Evolutionary conservation across 1,140 invertebrate species (phyloP).

Genomic region (Apocrypta bakeri): DNA sequence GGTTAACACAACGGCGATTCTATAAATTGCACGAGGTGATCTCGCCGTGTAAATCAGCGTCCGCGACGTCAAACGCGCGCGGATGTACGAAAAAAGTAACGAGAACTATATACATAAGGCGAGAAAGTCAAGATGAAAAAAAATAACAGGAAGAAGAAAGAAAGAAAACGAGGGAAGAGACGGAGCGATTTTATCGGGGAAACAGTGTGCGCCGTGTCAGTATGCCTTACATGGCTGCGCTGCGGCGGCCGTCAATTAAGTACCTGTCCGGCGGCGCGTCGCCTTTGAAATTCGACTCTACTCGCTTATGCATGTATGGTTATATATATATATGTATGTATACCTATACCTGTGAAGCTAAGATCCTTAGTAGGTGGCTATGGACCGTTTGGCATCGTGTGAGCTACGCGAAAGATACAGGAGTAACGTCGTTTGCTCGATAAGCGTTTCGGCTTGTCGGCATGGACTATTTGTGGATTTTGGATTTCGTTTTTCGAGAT

Average conservation of each 20-base stretch:
- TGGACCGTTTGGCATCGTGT: neutral
- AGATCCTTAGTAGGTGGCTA: neutral
- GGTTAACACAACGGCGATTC: no score
- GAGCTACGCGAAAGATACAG: neutral
- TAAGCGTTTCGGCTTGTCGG: no score
- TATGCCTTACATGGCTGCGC: neutral
- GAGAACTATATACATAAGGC: neutral
- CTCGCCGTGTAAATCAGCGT: no score
- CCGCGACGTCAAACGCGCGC: no score
- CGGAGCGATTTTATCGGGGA: constrained; percentile 22
- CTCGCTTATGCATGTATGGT: neutral
- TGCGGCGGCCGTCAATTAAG: constrained; percentile 40
- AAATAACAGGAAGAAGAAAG: neutral
- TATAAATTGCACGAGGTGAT: no score
- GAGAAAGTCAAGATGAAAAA: neutral
- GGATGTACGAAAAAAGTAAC: no score
- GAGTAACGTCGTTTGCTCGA: constrained; percentile 20
- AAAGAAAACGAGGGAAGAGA: neutral
- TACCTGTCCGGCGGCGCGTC: constrained; percentile 42
- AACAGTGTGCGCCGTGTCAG: constrained; percentile 34
- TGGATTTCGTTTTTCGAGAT: no score
- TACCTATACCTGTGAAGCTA: neutral
- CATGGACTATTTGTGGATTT: no score
- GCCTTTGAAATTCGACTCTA: constrained; percentile 45
- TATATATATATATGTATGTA: neutral